Base-by-base conservation (phyloP, 2,113 vertebrate species). In the Furnarius figulus region DNA sequence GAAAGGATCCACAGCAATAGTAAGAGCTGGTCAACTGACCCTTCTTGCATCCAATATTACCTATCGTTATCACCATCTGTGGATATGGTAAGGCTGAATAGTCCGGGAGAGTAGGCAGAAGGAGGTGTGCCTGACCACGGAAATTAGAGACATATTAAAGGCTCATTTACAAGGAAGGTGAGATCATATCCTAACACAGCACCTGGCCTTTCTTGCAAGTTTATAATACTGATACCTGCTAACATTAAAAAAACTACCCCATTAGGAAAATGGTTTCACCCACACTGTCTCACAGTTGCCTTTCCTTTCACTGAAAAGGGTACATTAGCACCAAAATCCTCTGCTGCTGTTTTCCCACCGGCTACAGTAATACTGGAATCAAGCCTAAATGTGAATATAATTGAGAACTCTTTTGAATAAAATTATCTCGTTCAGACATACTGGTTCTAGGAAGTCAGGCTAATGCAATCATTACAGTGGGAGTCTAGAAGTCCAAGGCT, bases 391-490 rank as follows among this genome's bases (percentile, higher is more conserved):
- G 77, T 65, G 93, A 79, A 75, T n/a, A 68, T 87, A 94, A 92
- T 87, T 91, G 82, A 90, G 92, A 86, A 93, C 31, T 78, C 56
- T 35, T 92, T 89, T 90, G 88, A 93, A 96, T 96, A 93, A 81
- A 94, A 96, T 75, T 72, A 94, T 86, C 79, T 95, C 52, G 30
- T 89, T 95, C 76, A 95, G 76, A 75, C 88, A 72, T 65, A 93
- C 87, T 62, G 65, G 56, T 84, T 95, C 80, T 82, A 90, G 83
- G 88, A 93, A 92, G 73, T 52, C 56, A 81, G 49, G 55, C 35
- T 89, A 95, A 95, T 83, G 72, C 46, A 78, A 56, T 90, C 76
- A 71, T 77, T 93, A 75, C 33, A 85, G 40, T 40, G 77, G 61
- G 88, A 94, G 79, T 58, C 88, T 89, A 84, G 61, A 93, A 94